These are phyloP conservation scores for Molorchus minor DNA, from an alignment of 2,888 invertebrate species.

Conservation along the genomic window DNA sequence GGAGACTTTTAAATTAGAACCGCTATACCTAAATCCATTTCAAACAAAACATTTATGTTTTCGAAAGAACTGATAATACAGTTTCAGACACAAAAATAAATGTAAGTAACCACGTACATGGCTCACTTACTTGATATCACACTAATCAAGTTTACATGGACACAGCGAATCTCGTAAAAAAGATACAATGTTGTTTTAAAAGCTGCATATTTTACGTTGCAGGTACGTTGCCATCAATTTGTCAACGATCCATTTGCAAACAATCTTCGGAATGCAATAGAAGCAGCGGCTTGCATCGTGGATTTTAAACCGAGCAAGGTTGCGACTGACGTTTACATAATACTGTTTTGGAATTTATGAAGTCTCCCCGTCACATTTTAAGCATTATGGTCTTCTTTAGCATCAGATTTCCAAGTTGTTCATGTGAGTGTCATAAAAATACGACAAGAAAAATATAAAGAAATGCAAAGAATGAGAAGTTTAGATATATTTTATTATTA, in stretches of 20 bases:
- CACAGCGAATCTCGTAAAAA: not conserved
- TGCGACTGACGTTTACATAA: constrained; percentile 4
- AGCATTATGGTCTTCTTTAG: not conserved
- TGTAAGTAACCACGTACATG: no score
- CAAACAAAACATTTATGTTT: no score
- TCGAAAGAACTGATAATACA: no score
- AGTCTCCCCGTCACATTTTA: not conserved
- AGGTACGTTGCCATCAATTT: constrained; percentile 21
- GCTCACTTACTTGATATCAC: not conserved
- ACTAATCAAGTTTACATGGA: not conserved
- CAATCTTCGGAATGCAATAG: constrained; percentile 25
- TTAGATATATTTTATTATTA: not conserved
- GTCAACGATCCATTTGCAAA: constrained; percentile 26
- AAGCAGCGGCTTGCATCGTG: constrained; percentile 5
- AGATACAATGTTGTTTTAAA: constrained; percentile 12
- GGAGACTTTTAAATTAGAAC: no score
- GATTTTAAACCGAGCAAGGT: constrained; percentile 13
- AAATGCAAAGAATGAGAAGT: not conserved
- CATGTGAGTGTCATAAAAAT: no score
- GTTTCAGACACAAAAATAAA: no score
- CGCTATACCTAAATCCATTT: no score
- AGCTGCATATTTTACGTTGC: constrained; percentile 21
- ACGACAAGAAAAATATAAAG: no score
- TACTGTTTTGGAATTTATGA: constrained; percentile 4
- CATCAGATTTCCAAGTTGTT: not conserved